These are phyloP conservation scores for Puntigrus tetrazona DNA, from an alignment of 2,113 vertebrate species.

Conservation along the genomic window DNA sequence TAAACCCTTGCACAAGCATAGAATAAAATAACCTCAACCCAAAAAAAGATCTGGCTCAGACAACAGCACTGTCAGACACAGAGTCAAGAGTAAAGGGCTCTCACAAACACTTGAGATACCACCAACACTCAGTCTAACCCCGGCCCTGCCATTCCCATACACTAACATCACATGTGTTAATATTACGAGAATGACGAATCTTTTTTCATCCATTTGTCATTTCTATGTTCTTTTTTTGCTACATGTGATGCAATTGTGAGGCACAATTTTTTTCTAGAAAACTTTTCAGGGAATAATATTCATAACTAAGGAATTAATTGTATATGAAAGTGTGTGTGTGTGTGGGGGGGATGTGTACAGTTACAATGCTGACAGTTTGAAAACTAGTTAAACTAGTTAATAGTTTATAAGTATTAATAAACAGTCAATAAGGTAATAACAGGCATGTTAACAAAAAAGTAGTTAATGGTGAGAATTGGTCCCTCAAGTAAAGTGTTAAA, in stretches of 20 bases:
- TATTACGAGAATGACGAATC: neutral
- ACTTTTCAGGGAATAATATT: neutral
- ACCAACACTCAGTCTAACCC: slow-evolving; percentile 7
- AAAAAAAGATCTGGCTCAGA: neutral
- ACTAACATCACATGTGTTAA: neutral
- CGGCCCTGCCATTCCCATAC: neutral
- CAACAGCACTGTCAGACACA: slow-evolving; percentile 12
- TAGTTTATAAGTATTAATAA: too few relatives aligned
- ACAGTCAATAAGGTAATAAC: too few relatives aligned
- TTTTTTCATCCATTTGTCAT: neutral
- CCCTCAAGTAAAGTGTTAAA: too few relatives aligned
- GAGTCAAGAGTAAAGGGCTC: slow-evolving; percentile 49
- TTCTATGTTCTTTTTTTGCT: neutral
- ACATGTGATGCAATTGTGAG: neutral
- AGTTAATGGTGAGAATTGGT: too few relatives aligned
- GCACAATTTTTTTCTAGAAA: neutral
- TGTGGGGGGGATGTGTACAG: too few relatives aligned
- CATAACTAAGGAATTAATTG: neutral
- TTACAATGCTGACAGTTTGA: too few relatives aligned
- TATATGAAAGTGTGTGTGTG: too few relatives aligned
- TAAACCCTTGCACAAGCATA: slow-evolving; percentile 38
- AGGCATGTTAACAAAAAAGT: too few relatives aligned
- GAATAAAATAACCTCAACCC: slow-evolving; percentile 34
- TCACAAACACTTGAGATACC: slow-evolving; percentile 10
- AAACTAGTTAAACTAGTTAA: too few relatives aligned